A percentile compares a stretch with the other conserved stretches of the same genome.
Conservation (phyloP, 2,797 vertebrate species). For the Decapterus maruadsi region DNA sequence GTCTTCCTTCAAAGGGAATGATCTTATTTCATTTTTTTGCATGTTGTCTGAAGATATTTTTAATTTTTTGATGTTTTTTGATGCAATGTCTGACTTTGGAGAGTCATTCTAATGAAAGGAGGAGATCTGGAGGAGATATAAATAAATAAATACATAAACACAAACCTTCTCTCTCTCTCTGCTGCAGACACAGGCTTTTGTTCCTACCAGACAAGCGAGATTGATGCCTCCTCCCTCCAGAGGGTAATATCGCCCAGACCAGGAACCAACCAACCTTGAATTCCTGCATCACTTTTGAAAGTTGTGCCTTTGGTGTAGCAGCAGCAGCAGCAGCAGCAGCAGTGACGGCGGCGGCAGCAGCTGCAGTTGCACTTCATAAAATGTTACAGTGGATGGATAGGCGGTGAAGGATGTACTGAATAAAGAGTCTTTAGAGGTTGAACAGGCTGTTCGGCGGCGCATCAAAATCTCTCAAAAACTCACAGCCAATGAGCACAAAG, state of each 20-base stretch:
- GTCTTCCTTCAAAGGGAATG: conserved; percentile 32
- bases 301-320: conserved; percentile 65
- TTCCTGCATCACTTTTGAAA: conserved; percentile 72
- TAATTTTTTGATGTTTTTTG: conserved; percentile 27
- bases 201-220: conserved; percentile 63
- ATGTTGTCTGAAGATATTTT: conserved; percentile 25
- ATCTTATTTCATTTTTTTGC: conserved; percentile 32
- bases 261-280: conserved; percentile 79
- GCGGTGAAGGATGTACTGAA: conserved; percentile 71
- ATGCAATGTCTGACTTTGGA: conserved; percentile 23
- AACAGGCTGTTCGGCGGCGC: conserved; percentile 65
- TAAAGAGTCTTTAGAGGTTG: conserved; percentile 72
- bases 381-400: conserved; percentile 74
- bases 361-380: conserved; percentile 78
- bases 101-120: conserved; percentile 34
- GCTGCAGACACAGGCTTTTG: conserved; percentile 52
- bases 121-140: conserved; percentile 23
- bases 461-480: conserved; percentile 58
- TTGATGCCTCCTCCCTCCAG: conserved; percentile 72
- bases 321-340: conserved; percentile 68
- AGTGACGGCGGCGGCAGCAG: conserved; percentile 53
- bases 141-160: conserved; percentile 44
- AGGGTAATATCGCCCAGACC: conserved; percentile 72
- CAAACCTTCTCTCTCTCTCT: not conserved
- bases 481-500: conserved; percentile 33